phyloP scores from a whole-genome alignment of 2,113 vertebrate species.

The Crotophaga sulcirostris region DNA sequence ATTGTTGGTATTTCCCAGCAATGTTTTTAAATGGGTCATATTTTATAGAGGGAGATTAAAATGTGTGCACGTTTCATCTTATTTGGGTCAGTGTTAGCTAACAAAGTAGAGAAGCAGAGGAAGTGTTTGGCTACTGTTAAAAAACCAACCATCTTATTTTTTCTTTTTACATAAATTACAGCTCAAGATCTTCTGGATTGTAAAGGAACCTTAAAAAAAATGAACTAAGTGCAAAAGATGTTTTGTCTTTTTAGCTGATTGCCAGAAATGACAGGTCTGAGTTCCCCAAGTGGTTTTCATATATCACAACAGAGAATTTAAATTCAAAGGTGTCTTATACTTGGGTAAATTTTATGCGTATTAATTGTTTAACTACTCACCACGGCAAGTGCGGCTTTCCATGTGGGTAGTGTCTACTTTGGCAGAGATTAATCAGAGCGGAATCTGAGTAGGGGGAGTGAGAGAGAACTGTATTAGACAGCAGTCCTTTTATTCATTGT shows the following conservation, averaged over 20 bases:
- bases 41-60: neutral
- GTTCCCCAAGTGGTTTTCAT: neutral
- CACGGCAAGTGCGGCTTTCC: neutral
- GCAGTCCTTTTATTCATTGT: neutral
- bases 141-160: neutral
- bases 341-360: neutral
- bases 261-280: neutral
- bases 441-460: neutral
- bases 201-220: neutral
- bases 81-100: neutral
- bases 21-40: neutral
- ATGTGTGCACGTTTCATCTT: neutral
- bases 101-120: neutral
- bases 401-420: neutral
- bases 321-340: neutral
- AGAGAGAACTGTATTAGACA: neutral
- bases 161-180: neutral
- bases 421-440: neutral
- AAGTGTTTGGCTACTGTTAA: neutral
- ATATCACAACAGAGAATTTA: neutral
- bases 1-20: neutral
- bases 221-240: neutral
- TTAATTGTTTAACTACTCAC: neutral
- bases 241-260: neutral
- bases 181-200: neutral